Base-by-base conservation (phyloP, 2,888 invertebrate species). In the Tachina lurida region DNA sequence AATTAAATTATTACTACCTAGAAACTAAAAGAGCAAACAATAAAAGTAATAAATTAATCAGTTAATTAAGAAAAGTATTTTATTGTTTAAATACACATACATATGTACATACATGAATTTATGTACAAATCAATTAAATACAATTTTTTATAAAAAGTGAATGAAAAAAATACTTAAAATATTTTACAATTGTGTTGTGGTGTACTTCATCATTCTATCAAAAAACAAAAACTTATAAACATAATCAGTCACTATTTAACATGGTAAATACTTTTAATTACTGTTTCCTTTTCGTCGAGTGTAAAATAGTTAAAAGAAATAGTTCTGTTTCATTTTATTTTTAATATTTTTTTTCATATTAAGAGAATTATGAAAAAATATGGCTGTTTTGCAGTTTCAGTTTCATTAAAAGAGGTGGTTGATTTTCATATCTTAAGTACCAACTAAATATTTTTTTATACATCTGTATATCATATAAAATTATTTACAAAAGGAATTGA, bases 231-330 rank as follows among this genome's bases (percentile, higher is more conserved):
- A 31, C 86, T 86, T 86, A 86, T 83, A 76, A 60, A 86, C 76
- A 73, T 86, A 86, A 83, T 86, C 86, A 86, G 86, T 86, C 86
- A 86, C 86, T 86, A 86, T 80, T 79, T 83, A 83, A 74, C 79
- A 73, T 62, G 71, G 67, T 79, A 86, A 82, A 86, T 86, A 86
- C 83, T 79, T 58, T 81, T 63, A 22, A 71, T 71, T 67, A 22
- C 43, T 56, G 39, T 76, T 77, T 73, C 1, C 7, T 60, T 74
- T 52, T 60, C n/a, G 60, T 79, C n/a, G 47, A 54, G 68, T 67
- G 49, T 70, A 82, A 52, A 83, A 58, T 49, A 71, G 43, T 73
- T 49, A 70, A 41, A n/a, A 45, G 13, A 19, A 19, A 67, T 47
- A 41, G 22, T 1, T 31, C 31, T 31, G 31, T 31, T 31, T 47